Conservation (phyloP, 2,797 vertebrate species). For the Perodicticus potto region DNA sequence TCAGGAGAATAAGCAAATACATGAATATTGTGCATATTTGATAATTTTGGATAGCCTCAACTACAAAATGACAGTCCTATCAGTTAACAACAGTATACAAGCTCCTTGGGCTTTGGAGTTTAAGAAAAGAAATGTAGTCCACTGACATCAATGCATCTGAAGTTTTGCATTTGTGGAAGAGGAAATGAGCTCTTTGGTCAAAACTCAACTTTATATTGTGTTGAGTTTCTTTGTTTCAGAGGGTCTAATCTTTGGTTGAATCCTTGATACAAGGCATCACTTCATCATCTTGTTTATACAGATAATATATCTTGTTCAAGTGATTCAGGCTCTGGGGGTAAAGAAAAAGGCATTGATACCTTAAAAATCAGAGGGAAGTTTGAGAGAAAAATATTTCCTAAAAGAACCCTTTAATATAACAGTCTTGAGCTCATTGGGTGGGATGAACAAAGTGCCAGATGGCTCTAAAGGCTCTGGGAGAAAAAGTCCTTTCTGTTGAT, state of each 20-base stretch:
- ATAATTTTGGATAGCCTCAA: neutral
- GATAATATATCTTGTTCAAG: neutral
- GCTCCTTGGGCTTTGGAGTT: neutral
- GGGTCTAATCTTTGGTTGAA: neutral
- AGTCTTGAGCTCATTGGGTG: neutral
- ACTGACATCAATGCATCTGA: neutral
- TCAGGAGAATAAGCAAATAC: neutral
- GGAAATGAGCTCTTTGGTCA: neutral
- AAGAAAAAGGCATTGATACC: neutral
- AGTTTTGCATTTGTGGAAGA: neutral
- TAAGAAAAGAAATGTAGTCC: neutral
- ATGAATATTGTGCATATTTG: neutral
- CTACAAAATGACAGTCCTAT: neutral
- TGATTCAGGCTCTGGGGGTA: neutral
- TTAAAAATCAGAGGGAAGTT: conserved; percentile 12
- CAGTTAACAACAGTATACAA: neutral
- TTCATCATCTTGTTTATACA: neutral
- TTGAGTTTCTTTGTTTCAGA: neutral
- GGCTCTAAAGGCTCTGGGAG: neutral
- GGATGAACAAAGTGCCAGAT: neutral
- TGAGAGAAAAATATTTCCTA: neutral
- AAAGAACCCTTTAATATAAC: neutral
- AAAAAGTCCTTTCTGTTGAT: neutral
- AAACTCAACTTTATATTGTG: conserved; percentile 1
- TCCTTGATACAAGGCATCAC: neutral